Percentiles rank a stretch among this genome's conserved stretches.
Conservation (phyloP, 2,888 invertebrate species). For the Alloplasta piceator region DNA sequence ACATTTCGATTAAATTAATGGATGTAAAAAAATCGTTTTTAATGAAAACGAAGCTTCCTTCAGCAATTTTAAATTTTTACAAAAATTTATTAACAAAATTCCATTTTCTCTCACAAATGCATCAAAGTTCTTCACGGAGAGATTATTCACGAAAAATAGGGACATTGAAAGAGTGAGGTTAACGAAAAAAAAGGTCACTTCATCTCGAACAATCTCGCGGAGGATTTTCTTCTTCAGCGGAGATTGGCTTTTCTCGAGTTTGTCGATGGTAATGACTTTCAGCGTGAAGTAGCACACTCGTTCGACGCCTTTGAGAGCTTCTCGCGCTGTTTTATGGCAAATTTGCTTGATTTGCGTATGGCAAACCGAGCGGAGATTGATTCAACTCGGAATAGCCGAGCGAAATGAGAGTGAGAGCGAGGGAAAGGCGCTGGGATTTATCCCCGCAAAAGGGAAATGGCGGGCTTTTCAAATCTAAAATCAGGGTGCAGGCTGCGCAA, state of each 20-base stretch:
- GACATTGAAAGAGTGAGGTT: no score
- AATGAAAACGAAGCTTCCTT: no score
- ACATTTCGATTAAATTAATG: no score
- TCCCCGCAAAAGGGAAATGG: neutral
- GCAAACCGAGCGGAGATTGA: conserved; percentile 63
- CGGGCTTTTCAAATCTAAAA: conserved; percentile 25
- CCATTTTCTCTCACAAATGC: no score
- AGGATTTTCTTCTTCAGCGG: no score
- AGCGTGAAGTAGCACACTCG: conserved; percentile 26
- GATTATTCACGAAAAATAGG: no score
- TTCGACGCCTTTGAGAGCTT: conserved; percentile 59
- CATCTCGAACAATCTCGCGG: no score
- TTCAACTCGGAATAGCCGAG: conserved; percentile 54
- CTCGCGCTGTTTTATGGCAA: conserved; percentile 52
- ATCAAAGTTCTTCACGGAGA: no score
- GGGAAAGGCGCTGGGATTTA: neutral
- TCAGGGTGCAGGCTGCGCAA: conserved; percentile 14
- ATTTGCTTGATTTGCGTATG: conserved; percentile 65
- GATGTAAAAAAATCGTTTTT: no score
- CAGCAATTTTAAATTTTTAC: no score
- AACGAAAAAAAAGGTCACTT: no score
- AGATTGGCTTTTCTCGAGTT: neutral
- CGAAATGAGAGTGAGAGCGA: neutral
- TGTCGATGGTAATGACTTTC: neutral
- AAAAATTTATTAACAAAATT: no score